Evolutionary conservation across 2,888 invertebrate species (phyloP).

Genomic region (Andrena haemorrhoa): DNA sequence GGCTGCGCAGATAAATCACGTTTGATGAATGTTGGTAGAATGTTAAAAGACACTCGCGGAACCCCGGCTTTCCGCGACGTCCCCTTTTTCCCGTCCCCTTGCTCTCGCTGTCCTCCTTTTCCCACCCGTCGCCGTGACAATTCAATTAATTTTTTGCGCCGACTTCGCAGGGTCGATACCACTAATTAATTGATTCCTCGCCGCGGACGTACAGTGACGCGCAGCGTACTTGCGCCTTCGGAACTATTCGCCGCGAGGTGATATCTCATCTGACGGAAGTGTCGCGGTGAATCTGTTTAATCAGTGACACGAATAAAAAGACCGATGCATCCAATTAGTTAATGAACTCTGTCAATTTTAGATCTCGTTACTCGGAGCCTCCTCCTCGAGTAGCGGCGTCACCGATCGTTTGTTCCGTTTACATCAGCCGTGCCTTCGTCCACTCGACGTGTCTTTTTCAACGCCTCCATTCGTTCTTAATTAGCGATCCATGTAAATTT

Average conservation of each 20-base stretch:
- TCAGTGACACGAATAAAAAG: not conserved
- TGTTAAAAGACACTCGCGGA: constrained; percentile 4
- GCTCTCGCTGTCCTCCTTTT: too few relatives aligned
- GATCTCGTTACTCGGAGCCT: not conserved
- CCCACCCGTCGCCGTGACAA: not conserved
- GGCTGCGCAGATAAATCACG: constrained; percentile 22
- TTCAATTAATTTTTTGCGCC: constrained; percentile 20
- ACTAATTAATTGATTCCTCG: constrained; percentile 25
- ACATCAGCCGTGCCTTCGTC: not conserved
- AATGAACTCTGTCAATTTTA: constrained; percentile 18
- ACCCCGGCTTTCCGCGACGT: not conserved
- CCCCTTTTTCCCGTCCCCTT: not conserved
- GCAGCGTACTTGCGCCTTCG: not conserved
- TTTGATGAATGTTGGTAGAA: constrained; percentile 27
- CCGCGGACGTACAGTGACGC: too few relatives aligned
- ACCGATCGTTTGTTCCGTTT: not conserved
- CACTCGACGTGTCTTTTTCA: not conserved
- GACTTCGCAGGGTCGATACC: not conserved
- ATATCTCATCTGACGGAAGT: constrained; percentile 2
- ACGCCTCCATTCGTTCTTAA: not conserved
- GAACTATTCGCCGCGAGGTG: not conserved
- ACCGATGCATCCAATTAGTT: constrained; percentile 33
- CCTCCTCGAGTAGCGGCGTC: not conserved
- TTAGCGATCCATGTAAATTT: too few relatives aligned
- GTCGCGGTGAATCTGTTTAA: constrained; percentile 8